A percentile compares a stretch with the other conserved stretches of the same genome.
Conservation (phyloP, 2,888 invertebrate genomes). For the Aplocera efformata region DNA sequence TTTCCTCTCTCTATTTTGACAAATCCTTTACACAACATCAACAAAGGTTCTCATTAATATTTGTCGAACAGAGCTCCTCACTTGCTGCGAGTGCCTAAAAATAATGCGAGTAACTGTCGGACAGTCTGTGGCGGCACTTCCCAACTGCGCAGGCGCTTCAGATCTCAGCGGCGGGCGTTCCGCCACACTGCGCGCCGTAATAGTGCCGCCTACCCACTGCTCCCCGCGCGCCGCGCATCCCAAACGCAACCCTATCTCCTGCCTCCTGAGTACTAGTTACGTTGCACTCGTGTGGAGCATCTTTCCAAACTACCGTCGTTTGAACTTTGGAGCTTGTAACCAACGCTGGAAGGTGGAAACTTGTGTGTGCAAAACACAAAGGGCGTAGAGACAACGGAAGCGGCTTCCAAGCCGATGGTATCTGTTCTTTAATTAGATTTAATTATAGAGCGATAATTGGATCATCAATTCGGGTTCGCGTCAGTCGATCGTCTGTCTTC, state of each 20-base stretch:
- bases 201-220: conserved; percentile 61
- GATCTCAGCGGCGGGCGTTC: conserved; percentile 77
- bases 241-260: conserved; percentile 16
- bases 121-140: conserved; percentile 33
- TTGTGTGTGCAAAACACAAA: conserved; percentile 27
- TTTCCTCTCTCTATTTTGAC: conserved; percentile 12
- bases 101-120: conserved; percentile 31
- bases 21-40: conserved; percentile 13
- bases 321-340: conserved; percentile 20
- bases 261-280: too few relatives aligned
- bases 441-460: conserved; percentile 70
- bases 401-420: conserved; percentile 44
- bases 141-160: conserved; percentile 46
- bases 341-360: conserved; percentile 17
- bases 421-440: conserved; percentile 69
- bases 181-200: conserved; percentile 62
- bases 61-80: conserved; percentile 23
- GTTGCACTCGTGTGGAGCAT: conserved; percentile 3
- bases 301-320: conserved; percentile 6
- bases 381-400: conserved; percentile 61
- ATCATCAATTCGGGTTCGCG: conserved; percentile 54
- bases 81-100: conserved; percentile 42
- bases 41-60: conserved; percentile 26
- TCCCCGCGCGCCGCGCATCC: conserved; percentile 9
- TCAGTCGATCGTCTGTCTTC: conserved; percentile 30